Conservation (phyloP, 1,140 invertebrate species). For the Olivierus martensii region DNA sequence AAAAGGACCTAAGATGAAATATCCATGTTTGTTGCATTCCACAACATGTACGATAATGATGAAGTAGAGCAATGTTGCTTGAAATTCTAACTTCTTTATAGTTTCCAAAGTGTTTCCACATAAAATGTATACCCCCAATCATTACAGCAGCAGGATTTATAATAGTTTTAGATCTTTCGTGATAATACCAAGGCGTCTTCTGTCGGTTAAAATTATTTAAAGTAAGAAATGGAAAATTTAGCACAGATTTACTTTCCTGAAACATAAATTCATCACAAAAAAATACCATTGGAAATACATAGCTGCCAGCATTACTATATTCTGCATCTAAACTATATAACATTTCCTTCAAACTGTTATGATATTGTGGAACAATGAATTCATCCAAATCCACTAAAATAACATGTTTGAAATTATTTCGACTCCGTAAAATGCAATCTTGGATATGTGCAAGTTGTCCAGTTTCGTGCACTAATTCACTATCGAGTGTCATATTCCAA, state of each 20-base stretch:
- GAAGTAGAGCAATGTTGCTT: neutral
- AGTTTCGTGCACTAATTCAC: neutral
- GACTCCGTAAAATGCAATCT: neutral
- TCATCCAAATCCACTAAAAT: neutral
- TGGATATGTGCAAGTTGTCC: neutral
- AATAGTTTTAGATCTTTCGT: neutral
- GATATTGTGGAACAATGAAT: neutral
- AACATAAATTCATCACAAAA: neutral
- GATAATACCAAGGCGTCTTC: neutral
- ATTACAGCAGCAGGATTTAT: neutral
- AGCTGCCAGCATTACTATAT: neutral
- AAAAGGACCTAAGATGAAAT: too few species aligned
- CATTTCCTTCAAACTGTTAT: neutral
- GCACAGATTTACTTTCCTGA: neutral
- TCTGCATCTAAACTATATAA: neutral
- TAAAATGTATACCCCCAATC: slow-evolving; percentile 1
- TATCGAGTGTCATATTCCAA: neutral
- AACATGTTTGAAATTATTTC: neutral
- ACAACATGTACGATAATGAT: neutral
- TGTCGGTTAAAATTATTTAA: neutral
- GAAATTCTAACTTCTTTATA: neutral
- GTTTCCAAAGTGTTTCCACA: neutral
- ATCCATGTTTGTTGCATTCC: neutral
- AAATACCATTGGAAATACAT: neutral
- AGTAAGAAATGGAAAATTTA: too few species aligned